Percentiles rank a stretch among this genome's conserved stretches.
These are phyloP conservation scores for Plebejus anna DNA, from an alignment of 2,888 invertebrate genomes.

Conservation along the genomic window DNA sequence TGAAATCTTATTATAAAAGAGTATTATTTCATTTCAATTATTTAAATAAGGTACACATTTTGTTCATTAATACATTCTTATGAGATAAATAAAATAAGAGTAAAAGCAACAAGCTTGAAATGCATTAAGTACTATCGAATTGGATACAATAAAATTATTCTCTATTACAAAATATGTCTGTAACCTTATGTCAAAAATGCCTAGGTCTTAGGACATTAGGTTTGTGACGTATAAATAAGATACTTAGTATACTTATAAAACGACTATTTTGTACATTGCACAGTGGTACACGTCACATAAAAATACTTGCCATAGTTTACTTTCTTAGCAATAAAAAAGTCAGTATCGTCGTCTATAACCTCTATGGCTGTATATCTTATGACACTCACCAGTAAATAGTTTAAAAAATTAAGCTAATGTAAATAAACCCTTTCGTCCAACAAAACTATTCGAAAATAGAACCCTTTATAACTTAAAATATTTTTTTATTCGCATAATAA, in stretches of 20 bases:
- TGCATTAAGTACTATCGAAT: constrained; percentile 12
- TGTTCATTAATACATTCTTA: not conserved
- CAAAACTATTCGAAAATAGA: not conserved
- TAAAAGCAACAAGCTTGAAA: not conserved
- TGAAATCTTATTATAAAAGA: not conserved
- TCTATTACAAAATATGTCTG: not conserved
- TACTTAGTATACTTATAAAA: not conserved
- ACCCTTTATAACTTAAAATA: not conserved
- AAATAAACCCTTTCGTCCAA: not conserved
- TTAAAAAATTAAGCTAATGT: not conserved
- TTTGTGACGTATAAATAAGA: not conserved
- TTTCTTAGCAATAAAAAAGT: not conserved
- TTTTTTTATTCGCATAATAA: not conserved
- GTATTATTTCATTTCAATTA: not conserved
- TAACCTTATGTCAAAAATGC: not conserved
- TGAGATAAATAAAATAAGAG: not conserved
- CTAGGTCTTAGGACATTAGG: not conserved
- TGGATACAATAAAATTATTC: not conserved
- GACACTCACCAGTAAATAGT: not conserved
- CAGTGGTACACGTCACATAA: not conserved
- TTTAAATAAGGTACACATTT: not conserved
- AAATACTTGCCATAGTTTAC: not conserved
- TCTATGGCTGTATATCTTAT: not conserved
- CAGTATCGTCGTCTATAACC: not conserved
- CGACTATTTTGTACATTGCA: not conserved